Evolutionary conservation across 1,140 invertebrate genomes (phyloP).

Genomic region (Euglossa dilemma): DNA sequence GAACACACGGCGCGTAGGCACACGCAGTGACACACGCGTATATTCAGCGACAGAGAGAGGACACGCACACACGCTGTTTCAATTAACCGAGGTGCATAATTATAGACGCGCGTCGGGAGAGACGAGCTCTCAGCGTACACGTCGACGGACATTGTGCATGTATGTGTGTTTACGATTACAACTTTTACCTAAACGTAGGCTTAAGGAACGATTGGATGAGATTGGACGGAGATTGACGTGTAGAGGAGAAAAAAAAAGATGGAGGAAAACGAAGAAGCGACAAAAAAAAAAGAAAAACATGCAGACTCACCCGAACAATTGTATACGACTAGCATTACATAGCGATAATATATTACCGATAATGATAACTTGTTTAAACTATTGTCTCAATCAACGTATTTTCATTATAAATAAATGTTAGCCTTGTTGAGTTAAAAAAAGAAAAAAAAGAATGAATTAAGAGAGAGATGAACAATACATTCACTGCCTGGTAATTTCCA

Average conservation of each 20-base stretch:
- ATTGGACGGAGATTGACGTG: too few relatives aligned
- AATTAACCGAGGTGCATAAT: conserved; percentile 33
- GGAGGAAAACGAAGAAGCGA: conserved; percentile 14
- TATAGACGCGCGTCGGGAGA: conserved; percentile 43
- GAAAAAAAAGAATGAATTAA: conserved; percentile 43
- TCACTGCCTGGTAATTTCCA: conserved; percentile 40
- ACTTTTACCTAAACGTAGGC: conserved; percentile 69
- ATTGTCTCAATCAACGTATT: conserved; percentile 84
- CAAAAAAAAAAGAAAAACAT: not conserved
- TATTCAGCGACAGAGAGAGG: not conserved
- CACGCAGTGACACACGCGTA: not conserved
- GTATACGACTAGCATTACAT: conserved; percentile 83
- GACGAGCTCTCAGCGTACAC: conserved; percentile 22
- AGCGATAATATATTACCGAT: conserved; percentile 83
- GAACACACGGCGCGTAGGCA: not conserved
- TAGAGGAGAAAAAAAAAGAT: conserved; percentile 6
- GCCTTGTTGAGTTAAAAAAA: conserved; percentile 83
- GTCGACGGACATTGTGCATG: conserved; percentile 76
- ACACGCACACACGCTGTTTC: conserved; percentile 25
- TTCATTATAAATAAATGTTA: conserved; percentile 84
- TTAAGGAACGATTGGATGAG: conserved; percentile 62
- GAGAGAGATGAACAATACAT: conserved; percentile 3
- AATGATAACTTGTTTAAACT: conserved; percentile 82
- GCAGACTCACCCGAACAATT: conserved; percentile 78
- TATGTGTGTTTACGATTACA: conserved; percentile 80